Base-by-base conservation (phyloP, 2,113 vertebrate species). In the Rhea americana region DNA sequence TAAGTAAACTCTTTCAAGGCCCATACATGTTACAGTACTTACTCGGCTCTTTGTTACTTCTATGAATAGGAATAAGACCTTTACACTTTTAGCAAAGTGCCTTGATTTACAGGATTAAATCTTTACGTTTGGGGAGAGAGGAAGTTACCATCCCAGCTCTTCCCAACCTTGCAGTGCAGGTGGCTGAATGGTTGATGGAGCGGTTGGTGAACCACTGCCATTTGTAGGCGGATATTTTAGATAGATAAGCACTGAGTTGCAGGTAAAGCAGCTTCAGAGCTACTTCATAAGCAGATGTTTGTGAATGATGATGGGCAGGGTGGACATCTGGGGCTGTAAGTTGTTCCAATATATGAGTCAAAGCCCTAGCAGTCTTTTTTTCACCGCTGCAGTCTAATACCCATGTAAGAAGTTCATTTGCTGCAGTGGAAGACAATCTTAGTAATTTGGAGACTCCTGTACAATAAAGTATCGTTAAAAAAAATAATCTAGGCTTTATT, bases 1-100 rank as follows among this genome's bases (percentile, higher is more conserved):
- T 95, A 89, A 94, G 50, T 89, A 94, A 95, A 94, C 91, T 74
- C 89, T 91, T 95, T 94, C 86, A 92, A 86, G 86, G 66, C 71
- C 70, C 5, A 4, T 82, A 50, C 91, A 45, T 50, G 35, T 90
- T 87, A 82, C 92, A 85, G 1, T 74, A 43, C 94, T 94, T 92
- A 92, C 1, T 62, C 59, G 24, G 75, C 71, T 95, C 75, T 94
- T 96, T 96, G 89, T 96, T 92, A 74, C 78, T 91, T 77, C 81
- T 91, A 63, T 92, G 87, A 85, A 82, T 80, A 92, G 91, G 89
- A 95, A 92, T 85, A 91, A 4, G 63, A 96, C 95, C 93, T 95
- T 95, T 95, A 96, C 87, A 59, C 93, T 92, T 91, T 12, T 11
- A 85, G 78, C 8, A 2, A 84, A 92, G 84, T 76, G 78, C 81